Evolutionary conservation across 2,797 vertebrate genomes (phyloP), one percentile per base, ranked within the genome.

Genomic region (Lemur catta): DNA sequence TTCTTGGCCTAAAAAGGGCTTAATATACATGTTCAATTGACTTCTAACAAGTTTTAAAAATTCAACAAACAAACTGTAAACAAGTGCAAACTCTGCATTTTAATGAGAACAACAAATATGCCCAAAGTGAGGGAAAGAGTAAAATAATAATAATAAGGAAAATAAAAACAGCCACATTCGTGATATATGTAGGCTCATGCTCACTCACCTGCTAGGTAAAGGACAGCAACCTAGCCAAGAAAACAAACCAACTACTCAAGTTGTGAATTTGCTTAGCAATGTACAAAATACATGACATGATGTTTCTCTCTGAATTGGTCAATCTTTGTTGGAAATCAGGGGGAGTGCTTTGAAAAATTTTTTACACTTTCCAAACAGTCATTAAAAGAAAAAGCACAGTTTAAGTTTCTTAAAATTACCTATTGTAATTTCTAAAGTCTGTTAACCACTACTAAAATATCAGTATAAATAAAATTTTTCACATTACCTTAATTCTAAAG

Each of bases 1-100:
- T 98, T 98, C 98, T 96, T 98, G 98, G 98, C 98, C 98, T 98
- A 98, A 98, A 98, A 98, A 98, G 96, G 98, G 90, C 97, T 98
- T 98, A 98, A 98, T 98, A 97, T 97, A 97, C 96, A 92, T 98
- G 97, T 98, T 98, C 98, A 97, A 98, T 97, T 97, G 98, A 98
- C 98, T 98, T 97, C 97, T 98, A 98, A 97, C 97, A 98, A 98
- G 97, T 98, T 98, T 98, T 97, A 95, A 98, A 98, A 98, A 98
- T 98, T 98, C 98, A 98, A 98, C 97, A 98, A 98, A 98, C 98
- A 97, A 95, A 97, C 96, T 97, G 89, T 97, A 98, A 98, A 98
- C 97, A 98, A 98, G 97, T 97, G 92, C 96, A 96, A 98, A 97
- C 71, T 65, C 94, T 87, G 97, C 97, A 98, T 98, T 97, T 97